These are phyloP conservation scores for Anoncus sp. DNA, from an alignment of 2,888 invertebrate genomes.

Conservation along the genomic window DNA sequence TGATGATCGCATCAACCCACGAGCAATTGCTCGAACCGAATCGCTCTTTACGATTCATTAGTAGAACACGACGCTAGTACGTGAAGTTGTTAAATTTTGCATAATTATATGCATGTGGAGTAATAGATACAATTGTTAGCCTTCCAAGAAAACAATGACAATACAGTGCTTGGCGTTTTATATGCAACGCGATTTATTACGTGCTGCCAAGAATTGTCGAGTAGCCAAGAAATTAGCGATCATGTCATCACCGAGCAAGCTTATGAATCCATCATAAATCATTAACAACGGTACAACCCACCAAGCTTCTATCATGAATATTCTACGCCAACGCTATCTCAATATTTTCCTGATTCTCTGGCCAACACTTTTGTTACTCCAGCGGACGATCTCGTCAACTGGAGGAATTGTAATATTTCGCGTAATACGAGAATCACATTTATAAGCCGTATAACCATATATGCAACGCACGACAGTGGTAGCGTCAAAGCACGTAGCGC, in stretches of 20 bases:
- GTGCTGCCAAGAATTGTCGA: too few relatives aligned
- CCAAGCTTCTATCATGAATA: slow-evolving; percentile 29
- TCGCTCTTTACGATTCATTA: not conserved
- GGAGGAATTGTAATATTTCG: slow-evolving; percentile 19
- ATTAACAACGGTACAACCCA: not conserved
- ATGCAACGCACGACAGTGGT: slow-evolving; percentile 13
- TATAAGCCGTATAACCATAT: slow-evolving; percentile 1
- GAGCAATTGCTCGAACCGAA: not conserved
- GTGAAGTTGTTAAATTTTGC: not conserved
- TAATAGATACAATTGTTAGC: not conserved
- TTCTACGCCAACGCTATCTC: slow-evolving; percentile 7
- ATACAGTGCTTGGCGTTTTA: not conserved
- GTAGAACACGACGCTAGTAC: too few relatives aligned
- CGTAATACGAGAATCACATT: slow-evolving; percentile 35
- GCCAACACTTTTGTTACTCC: slow-evolving; percentile 29
- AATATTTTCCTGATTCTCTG: slow-evolving; percentile 8
- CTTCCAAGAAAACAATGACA: not conserved
- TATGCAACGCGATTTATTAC: too few relatives aligned
- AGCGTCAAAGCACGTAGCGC: slow-evolving; percentile 50
- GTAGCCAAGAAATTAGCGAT: too few relatives aligned
- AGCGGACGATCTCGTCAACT: slow-evolving; percentile 52
- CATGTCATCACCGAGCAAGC: not conserved
- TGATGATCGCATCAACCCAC: slow-evolving; percentile 5
- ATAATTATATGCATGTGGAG: not conserved
- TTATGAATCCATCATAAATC: slow-evolving; percentile 34